These are phyloP conservation scores for Troides helena DNA, from an alignment of 2,888 invertebrate species.

Conservation along the genomic window DNA sequence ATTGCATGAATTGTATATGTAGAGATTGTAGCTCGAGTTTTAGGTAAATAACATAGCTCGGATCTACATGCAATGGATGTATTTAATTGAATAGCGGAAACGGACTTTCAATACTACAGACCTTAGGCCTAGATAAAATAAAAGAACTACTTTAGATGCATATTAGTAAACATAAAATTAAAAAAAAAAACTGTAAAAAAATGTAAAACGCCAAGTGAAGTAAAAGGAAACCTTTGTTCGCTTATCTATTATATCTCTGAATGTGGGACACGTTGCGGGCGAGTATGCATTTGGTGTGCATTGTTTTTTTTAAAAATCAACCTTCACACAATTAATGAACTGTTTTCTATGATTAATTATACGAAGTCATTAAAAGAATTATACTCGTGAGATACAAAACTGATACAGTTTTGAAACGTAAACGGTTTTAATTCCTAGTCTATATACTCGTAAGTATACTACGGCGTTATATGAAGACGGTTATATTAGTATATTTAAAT, in stretches of 20 bases:
- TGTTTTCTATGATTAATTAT: neutral
- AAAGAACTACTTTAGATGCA: neutral
- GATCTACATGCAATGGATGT: neutral
- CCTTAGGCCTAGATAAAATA: too few species aligned
- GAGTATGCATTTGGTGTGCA: neutral
- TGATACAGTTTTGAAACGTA: too few species aligned
- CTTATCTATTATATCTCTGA: conserved; percentile 19
- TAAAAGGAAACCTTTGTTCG: conserved; percentile 3
- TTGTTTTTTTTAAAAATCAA: conserved; percentile 1
- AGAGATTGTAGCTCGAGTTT: neutral
- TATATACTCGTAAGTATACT: too few species aligned
- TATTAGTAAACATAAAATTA: neutral
- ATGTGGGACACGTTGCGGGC: conserved; percentile 14
- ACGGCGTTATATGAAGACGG: too few species aligned
- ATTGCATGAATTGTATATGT: conserved; percentile 1
- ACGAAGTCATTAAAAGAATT: too few species aligned
- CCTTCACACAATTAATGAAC: neutral
- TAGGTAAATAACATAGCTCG: neutral
- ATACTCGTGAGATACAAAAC: too few species aligned
- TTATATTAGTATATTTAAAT: too few species aligned
- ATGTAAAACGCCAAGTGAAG: neutral
- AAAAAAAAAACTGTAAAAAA: neutral
- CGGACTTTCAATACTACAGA: too few species aligned
- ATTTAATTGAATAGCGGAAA: too few species aligned
- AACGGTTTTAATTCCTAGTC: too few species aligned